Percentiles rank a stretch among this genome's conserved stretches.
Evolutionary conservation across 1,140 invertebrate genomes (phyloP).

Genomic region (Temnothorax longispinosus): DNA sequence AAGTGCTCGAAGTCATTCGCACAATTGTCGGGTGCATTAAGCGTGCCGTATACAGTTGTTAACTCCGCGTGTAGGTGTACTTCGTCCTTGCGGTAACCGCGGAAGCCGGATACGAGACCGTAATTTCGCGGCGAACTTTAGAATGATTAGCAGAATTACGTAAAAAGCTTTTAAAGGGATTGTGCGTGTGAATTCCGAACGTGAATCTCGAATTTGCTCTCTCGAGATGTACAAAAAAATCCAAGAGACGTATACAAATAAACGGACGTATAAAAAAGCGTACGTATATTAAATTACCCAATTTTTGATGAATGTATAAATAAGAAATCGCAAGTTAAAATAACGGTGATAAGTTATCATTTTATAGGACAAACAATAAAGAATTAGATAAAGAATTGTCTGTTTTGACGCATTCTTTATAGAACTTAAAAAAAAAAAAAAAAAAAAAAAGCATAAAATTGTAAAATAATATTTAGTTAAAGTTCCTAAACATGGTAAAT

Average conservation of each 20-base stretch:
- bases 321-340: background rate
- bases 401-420: too few relatives aligned
- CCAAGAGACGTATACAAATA: background rate
- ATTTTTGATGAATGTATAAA: background rate
- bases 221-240: background rate
- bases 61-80: conserved; percentile 14
- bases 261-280: background rate
- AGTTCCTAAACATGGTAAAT: background rate
- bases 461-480: background rate
- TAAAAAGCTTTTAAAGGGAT: background rate
- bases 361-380: background rate
- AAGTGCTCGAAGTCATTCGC: conserved; percentile 12
- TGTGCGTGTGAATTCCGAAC: background rate
- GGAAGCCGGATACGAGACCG: conserved; percentile 19
- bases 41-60: conserved; percentile 5
- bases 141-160: background rate
- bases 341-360: background rate
- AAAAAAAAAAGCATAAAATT: background rate
- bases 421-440: background rate
- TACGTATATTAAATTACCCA: background rate
- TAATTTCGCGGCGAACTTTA: conserved; percentile 15
- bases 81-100: conserved; percentile 16
- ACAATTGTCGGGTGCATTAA: conserved; percentile 22
- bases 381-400: background rate
- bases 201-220: background rate